Percentiles rank a stretch among this genome's conserved stretches.
Evolutionary conservation across 2,113 vertebrate species (phyloP).

Genomic region (Periophthalmodon schlosseri): DNA sequence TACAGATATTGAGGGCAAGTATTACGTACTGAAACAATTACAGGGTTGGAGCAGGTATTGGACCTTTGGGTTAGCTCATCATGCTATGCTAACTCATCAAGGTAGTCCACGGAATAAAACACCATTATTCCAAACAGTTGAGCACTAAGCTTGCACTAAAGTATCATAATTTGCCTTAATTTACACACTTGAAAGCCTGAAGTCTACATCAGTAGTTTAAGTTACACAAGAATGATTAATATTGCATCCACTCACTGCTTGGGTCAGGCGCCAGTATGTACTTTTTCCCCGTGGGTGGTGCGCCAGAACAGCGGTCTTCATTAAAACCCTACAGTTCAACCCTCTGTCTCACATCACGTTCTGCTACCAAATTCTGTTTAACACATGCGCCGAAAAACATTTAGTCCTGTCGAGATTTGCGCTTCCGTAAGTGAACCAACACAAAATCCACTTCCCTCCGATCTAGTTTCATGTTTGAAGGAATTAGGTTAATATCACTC

Average conservation of each 20-base stretch:
- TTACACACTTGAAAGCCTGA: neutral
- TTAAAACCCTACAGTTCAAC: conserved; percentile 15
- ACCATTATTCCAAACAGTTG: neutral
- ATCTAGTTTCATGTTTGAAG: conserved; percentile 30
- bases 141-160: too few relatives aligned
- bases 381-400: conserved; percentile 21
- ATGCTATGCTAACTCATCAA: neutral
- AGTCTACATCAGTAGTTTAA: neutral
- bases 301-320: neutral
- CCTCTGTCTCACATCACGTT: conserved; percentile 36
- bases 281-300: neutral
- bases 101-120: neutral
- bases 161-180: neutral
- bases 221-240: neutral
- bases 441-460: conserved; percentile 25
- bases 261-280: neutral
- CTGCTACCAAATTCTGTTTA: conserved; percentile 26
- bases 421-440: conserved; percentile 12
- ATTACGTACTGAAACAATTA: too few relatives aligned
- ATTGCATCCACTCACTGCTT: neutral
- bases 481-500: conserved; percentile 59
- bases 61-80: too few relatives aligned
- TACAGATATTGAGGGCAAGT: too few relatives aligned
- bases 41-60: too few relatives aligned
- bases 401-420: conserved; percentile 16